Evolutionary conservation across 2,113 vertebrate genomes (phyloP).

Genomic region (Lathamus discolor): DNA sequence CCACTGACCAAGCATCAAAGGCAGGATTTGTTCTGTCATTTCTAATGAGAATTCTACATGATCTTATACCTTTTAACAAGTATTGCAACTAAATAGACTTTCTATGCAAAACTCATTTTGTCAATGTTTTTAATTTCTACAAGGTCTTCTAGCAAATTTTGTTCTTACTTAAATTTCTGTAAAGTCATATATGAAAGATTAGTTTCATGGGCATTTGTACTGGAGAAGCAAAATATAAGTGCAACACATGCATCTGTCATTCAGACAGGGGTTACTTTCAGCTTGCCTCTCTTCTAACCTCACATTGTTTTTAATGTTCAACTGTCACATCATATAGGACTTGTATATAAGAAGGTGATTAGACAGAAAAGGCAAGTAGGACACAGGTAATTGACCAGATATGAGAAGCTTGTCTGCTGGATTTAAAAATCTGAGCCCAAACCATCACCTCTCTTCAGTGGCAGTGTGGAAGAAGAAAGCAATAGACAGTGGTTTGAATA

Average conservation of each 20-base stretch:
- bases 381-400: constrained; percentile 60
- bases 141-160: not conserved
- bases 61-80: not conserved
- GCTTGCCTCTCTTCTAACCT: constrained; percentile 43
- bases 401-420: constrained; percentile 18
- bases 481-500: not conserved
- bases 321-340: constrained; percentile 51
- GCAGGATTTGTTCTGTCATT: not conserved
- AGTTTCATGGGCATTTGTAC: not conserved
- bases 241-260: constrained; percentile 40
- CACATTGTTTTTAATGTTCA: constrained; percentile 63
- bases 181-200: not conserved
- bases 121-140: not conserved
- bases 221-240: constrained; percentile 21
- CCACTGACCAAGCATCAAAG: not conserved
- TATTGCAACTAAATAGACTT: not conserved
- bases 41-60: not conserved
- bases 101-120: not conserved
- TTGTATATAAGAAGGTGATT: constrained; percentile 33
- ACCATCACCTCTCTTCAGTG: not conserved
- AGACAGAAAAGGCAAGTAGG: constrained; percentile 56
- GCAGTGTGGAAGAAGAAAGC: not conserved
- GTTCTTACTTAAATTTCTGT: not conserved
- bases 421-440: constrained; percentile 35
- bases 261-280: constrained; percentile 58